Base-by-base conservation (phyloP, 2,113 vertebrate genomes). In the Epinephelus fuscoguttatus region DNA sequence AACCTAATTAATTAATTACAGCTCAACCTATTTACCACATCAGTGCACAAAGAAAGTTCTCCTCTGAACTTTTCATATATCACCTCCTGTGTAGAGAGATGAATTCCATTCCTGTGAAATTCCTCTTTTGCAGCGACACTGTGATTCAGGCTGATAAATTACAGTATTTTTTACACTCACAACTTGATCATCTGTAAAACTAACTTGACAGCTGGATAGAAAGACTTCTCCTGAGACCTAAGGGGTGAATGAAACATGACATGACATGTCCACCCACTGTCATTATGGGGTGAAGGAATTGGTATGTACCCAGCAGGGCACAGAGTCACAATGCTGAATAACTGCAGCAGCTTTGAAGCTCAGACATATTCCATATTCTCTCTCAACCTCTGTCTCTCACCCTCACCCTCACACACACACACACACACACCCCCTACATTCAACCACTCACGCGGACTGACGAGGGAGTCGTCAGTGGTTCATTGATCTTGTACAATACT, bases 311-410 rank as follows among this genome's bases (percentile, higher is more conserved):
- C 27, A 33, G 67, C 27, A 68, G 66, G 23, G 30, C 45, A 12
- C 45, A 53, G 67, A 53, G 30, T 33, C 67, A 7, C 11, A 52
- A 49, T 3, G 12, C 49, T 52, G 67, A 69, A 37, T n/a, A 33
- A 53, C 49, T 37, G 49, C 49, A 37, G 30, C 25, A 21, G 47
- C 67, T 70, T 70, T 70, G 67, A 70, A 70, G 49, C 67, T 53
- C 18, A 53, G 49, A 70, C 49, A 53, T 53, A 53, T 70, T 70
- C 49, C 67, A 70, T 15, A 70, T 70, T 70, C 67, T 70, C 47
- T 68, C 67, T 70, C 27, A 70, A 68, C 47, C 47, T 11, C 25
- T 66, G 21, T 42, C 21, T 23, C 23, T 5, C 42, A 25, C 21
- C 6, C 63, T 10, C 42, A 17, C 40, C 8, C 40, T 5, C 56